These are phyloP conservation scores for Sapayoa aenigma DNA, from an alignment of 2,113 vertebrate genomes.

Conservation along the genomic window DNA sequence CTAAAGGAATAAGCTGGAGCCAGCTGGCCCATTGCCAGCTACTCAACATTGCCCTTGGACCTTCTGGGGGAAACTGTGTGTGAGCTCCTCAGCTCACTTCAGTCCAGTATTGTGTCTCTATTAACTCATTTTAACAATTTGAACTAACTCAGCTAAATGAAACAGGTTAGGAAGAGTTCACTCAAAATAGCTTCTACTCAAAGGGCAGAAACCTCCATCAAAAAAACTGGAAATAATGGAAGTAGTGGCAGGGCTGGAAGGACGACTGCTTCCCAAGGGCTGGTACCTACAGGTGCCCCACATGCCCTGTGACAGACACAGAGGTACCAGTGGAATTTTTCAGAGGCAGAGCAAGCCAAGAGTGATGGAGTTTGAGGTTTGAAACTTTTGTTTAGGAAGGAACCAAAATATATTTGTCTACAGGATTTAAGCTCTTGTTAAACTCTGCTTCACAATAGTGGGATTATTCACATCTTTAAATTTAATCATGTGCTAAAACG, in stretches of 20 bases:
- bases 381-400: neutral
- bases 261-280: neutral
- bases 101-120: neutral
- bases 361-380: neutral
- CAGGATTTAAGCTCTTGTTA: neutral
- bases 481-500: slow-evolving; percentile 29
- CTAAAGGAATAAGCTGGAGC: neutral
- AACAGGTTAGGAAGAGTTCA: slow-evolving; percentile 35
- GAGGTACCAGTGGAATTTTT: neutral
- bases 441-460: neutral
- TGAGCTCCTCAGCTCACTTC: neutral
- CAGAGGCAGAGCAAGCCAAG: neutral
- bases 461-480: slow-evolving; percentile 20
- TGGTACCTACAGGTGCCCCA: neutral
- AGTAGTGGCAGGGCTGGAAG: neutral
- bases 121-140: neutral
- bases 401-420: neutral
- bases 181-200: neutral
- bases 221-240: neutral
- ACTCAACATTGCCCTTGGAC: neutral
- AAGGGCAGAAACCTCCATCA: neutral
- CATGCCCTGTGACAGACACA: neutral
- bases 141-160: slow-evolving; percentile 1
- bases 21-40: slow-evolving; percentile 9
- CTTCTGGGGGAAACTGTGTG: neutral